Conservation (phyloP, 2,797 vertebrate genomes). For the Pseudochromis fuscus region DNA sequence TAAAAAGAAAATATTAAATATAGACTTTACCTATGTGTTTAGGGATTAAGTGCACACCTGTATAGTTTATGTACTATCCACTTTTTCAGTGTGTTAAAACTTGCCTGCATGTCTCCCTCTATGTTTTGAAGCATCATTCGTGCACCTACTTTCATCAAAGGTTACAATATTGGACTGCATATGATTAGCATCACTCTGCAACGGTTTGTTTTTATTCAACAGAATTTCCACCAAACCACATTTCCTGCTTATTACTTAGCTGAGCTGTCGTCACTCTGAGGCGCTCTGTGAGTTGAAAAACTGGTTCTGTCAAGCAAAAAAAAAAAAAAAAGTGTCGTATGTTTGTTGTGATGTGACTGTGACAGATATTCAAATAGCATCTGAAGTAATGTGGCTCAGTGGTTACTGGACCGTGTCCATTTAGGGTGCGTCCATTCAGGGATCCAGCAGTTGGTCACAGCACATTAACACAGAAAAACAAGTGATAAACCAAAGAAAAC, state of each 20-base stretch:
- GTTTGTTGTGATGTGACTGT: background rate
- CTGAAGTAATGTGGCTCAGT: background rate
- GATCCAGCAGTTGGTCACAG: no score
- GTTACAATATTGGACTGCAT: no score
- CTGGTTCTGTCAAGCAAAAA: constrained; percentile 29
- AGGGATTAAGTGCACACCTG: no score
- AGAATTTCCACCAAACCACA: constrained; percentile 1
- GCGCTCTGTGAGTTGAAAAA: constrained; percentile 5
- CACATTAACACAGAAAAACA: background rate
- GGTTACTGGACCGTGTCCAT: background rate
- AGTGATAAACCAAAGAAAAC: background rate
- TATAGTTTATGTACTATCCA: no score
- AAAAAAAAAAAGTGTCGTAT: background rate
- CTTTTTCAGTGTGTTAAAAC: no score
- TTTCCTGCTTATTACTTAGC: constrained; percentile 5
- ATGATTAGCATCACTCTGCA: no score
- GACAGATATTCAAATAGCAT: background rate
- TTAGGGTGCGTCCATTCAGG: background rate
- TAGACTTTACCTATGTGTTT: no score
- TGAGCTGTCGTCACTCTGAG: background rate
- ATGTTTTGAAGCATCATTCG: no score
- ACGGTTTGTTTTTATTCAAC: no score
- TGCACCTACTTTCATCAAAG: no score
- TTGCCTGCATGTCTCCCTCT: no score
- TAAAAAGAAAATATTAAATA: no score